Conservation (phyloP, 1,140 invertebrate genomes). For the Argopecten irradians region DNA sequence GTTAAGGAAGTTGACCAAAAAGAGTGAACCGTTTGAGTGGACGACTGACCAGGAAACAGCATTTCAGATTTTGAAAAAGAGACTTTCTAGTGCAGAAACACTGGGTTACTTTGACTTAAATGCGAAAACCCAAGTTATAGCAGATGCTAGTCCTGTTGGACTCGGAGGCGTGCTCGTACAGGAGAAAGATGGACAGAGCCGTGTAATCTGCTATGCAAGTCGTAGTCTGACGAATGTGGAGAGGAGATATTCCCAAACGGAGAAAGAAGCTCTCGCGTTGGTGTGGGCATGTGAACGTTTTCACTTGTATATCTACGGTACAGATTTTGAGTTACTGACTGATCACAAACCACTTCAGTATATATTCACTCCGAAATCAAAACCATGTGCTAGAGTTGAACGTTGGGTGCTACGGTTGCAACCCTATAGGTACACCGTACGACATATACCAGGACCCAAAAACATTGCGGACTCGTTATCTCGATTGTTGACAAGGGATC, state of each 20-base stretch:
- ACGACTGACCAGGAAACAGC: conserved; percentile 20
- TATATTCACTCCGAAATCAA: conserved; percentile 45
- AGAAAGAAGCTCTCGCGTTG: conserved; percentile 75
- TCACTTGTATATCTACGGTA: conserved; percentile 73
- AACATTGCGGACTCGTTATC: no score
- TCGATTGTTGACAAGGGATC: no score
- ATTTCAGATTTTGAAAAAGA: conserved; percentile 35
- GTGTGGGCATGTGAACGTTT: conserved; percentile 76
- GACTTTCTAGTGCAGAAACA: conserved; percentile 33
- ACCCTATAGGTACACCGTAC: conserved; percentile 43
- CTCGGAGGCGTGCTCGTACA: conserved; percentile 50
- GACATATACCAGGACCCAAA: conserved; percentile 45
- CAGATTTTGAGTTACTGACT: conserved; percentile 67
- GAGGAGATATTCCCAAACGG: conserved; percentile 74
- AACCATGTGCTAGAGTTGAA: conserved; percentile 52
- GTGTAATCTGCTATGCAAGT: conserved; percentile 57
- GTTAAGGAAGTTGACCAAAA: conserved; percentile 34
- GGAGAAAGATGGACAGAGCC: conserved; percentile 39
- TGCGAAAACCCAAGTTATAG: conserved; percentile 40
- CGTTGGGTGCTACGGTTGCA: conserved; percentile 55
- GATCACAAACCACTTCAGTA: conserved; percentile 69
- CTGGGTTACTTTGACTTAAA: conserved; percentile 40
- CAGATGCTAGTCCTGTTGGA: conserved; percentile 52
- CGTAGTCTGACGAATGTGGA: conserved; percentile 50
- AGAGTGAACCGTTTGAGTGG: conserved; percentile 43